Base-by-base conservation (phyloP, 2,797 vertebrate genomes). In the Brachymystax lenok region DNA sequence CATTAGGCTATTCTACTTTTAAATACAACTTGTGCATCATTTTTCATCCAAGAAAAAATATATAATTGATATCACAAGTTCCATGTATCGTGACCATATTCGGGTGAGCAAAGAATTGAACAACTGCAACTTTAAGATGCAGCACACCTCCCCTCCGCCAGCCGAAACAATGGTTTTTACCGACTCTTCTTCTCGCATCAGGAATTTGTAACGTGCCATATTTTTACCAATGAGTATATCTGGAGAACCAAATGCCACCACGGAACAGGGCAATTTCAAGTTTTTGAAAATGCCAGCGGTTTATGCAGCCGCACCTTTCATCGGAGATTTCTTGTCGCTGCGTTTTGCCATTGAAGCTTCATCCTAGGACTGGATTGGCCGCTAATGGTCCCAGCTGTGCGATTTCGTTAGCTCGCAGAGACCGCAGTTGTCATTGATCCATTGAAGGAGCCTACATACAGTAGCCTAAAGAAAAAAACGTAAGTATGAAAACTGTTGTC, bases 191-290 rank as follows among this genome's bases (percentile, higher is more conserved):
- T 92, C 92, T 92, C 95, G 90, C 94, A 93, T 96, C 96, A 93
- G 93, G 91, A 95, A 96, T 95, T 95, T 96, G 93, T 94, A 96
- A 95, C 96, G 93, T 97, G 96, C 96, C 96, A 96, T 97, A 94
- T 96, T 96, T 92, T 81, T 74, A 75, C 94, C 95, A 90, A 95
- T 93, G 96, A 94, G 92, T 91, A 79, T 54, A 79, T 80, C 88
- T 84, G 86, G 85, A 87, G 83, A 90, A 90, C 84, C 89, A 84
- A 80, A 93, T 95, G 93, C 91, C 90, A 92, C 84, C 73, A 77
- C 79, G 82, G 81, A 82, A 84, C 84, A 81, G 86, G 89, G 82
- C 87, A 78, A 88, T 88, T 74, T 78, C 59, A 69, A 75, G 71
- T 80, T 79, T n/a, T 71, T 59, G 86, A 92, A 86, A 33, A 93